phyloP scores from a whole-genome alignment of 2,888 invertebrate genomes.

The Lysandra bellargus region DNA sequence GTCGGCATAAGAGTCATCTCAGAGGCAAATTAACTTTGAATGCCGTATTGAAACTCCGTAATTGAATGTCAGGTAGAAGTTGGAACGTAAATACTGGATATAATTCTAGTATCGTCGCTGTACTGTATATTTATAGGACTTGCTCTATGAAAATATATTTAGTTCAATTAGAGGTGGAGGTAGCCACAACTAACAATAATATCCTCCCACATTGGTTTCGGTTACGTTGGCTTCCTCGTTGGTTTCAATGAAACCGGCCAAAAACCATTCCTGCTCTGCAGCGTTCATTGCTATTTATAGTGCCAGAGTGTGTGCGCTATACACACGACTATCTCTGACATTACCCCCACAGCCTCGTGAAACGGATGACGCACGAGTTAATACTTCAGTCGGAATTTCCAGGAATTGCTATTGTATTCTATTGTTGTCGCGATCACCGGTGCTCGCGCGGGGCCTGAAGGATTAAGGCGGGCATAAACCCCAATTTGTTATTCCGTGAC shows the following conservation, averaged over 20 bases:
- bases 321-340: background rate
- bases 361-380: too few relatives aligned
- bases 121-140: background rate
- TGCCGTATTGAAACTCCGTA: slow-evolving; percentile 7
- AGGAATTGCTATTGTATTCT: too few relatives aligned
- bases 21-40: background rate
- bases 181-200: background rate
- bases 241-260: background rate
- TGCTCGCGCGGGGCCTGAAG: too few relatives aligned
- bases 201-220: background rate
- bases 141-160: background rate
- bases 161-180: background rate
- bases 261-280: too few relatives aligned
- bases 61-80: slow-evolving; percentile 22
- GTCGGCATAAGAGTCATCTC: background rate
- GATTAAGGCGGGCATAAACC: too few relatives aligned
- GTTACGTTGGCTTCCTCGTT: background rate
- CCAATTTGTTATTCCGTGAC: too few relatives aligned
- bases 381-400: too few relatives aligned
- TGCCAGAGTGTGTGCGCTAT: too few relatives aligned
- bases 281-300: too few relatives aligned
- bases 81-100: slow-evolving; percentile 25
- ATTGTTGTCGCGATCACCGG: too few relatives aligned
- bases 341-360: too few relatives aligned
- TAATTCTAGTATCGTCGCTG: slow-evolving; percentile 15